Evolutionary conservation across 2,888 invertebrate genomes (phyloP), one percentile per base, ranked within the genome.

Genomic region (Adelognathus sp.): DNA sequence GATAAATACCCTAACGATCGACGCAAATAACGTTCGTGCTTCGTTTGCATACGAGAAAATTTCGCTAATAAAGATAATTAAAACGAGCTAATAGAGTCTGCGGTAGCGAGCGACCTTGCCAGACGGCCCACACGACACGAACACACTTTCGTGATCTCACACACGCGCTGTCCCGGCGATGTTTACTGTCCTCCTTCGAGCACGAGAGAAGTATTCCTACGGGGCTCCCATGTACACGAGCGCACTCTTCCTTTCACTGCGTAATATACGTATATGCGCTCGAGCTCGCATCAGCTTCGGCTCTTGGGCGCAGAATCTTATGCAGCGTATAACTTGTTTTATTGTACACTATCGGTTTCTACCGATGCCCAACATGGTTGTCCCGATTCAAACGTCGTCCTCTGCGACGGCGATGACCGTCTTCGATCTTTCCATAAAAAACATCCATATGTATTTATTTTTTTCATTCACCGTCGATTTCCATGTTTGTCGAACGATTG

Each of bases 41-140:
- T 63, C 61, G 29, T 74, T 70, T 44, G 56, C 56, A 66, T 18
- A 50, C 16, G 14, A 6, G 39, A 41, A 66, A 31, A 77, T 75
- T 75, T 67, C 63, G 54, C 79, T 79, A 67, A 79, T 79, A 66
- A 74, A 66, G n/a, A 74, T 79, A 79, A 79, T 79, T 79, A 74
- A 79, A 74, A 70, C 39, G 69, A 67, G 79, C 46, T 64, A 79
- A 72, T 76, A 67, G 54, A 2, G 29, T n/a, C 39, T 67, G 44
- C 31, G 44, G 36, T 60, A 1, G 60, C 5, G 31, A 74, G 27
- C 74, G 75, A 79, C 79, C 75, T 79, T 79, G 79, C 46, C 33
- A 18, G 50, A 31, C 70, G 71, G 31, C 75, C 79, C 75, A 76
- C 79, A 76, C 67, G 46, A 63, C 24, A n/a, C n/a, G n/a, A n/a